phyloP scores from a whole-genome alignment of 2,797 vertebrate genomes.

The Periparus ater region DNA sequence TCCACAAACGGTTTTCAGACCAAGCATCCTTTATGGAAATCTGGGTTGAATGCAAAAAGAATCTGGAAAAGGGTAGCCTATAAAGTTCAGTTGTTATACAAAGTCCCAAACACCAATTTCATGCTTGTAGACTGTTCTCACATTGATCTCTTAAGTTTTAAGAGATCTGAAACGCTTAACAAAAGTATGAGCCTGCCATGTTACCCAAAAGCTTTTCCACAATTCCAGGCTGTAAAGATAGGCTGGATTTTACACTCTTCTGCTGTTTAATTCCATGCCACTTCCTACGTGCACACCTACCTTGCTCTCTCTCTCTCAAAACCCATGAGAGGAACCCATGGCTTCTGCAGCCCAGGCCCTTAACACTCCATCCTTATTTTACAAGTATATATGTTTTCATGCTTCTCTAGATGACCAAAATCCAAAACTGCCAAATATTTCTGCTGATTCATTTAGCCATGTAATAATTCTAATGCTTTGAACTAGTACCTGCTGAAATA shows the following conservation, averaged over 20 bases:
- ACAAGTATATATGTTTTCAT: not conserved
- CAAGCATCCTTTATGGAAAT: not conserved
- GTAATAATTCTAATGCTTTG: not conserved
- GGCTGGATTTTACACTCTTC: not conserved
- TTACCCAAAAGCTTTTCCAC: not conserved
- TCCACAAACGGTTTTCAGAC: not conserved
- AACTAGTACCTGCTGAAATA: not conserved
- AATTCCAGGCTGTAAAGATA: not conserved
- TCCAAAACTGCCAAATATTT: not conserved
- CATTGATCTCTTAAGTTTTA: not conserved
- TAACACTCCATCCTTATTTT: not conserved
- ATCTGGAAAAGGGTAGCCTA: not conserved
- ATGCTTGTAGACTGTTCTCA: not conserved
- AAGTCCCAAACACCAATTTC: not conserved
- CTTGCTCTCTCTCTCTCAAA: not conserved
- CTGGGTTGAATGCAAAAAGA: not conserved
- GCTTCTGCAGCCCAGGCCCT: not conserved
- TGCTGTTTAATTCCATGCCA: not conserved
- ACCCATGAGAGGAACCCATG: not conserved
- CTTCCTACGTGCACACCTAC: not conserved
- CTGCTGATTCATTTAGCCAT: not conserved
- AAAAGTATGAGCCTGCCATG: not conserved
- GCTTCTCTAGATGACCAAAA: not conserved
- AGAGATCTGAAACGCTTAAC: not conserved
- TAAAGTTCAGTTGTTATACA: not conserved